Percentiles rank a stretch among this genome's conserved stretches.
Conservation (phyloP, 2,797 vertebrate species). For the Coregonus suidteri region DNA sequence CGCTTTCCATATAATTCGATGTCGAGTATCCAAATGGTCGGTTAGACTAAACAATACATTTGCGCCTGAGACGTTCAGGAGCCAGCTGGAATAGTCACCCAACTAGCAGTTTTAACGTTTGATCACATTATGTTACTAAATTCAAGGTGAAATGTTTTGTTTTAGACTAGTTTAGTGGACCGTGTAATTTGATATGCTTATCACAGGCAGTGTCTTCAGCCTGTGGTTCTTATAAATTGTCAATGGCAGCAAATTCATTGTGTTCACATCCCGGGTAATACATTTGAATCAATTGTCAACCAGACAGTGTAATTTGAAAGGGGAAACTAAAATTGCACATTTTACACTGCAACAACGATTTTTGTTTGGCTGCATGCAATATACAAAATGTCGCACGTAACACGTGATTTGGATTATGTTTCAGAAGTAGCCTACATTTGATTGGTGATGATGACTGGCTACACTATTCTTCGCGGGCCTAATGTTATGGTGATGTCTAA, state of each 20-base stretch:
- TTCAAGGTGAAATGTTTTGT: constrained; percentile 49
- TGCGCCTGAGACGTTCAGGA: constrained; percentile 2
- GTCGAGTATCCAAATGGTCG: too few species aligned
- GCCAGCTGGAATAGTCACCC: background rate
- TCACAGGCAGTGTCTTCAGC: background rate
- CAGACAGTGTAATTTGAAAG: background rate
- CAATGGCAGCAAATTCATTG: background rate
- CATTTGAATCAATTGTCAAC: background rate
- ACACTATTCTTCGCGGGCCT: background rate
- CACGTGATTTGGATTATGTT: background rate
- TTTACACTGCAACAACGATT: background rate
- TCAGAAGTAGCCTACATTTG: background rate
- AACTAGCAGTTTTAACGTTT: background rate
- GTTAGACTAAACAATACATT: constrained; percentile 48
- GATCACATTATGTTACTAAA: background rate
- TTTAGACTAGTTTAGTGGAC: constrained; percentile 47
- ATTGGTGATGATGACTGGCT: background rate
- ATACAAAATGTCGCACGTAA: background rate
- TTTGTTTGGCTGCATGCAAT: constrained; percentile 52
- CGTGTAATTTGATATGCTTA: constrained; percentile 31
- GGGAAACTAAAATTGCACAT: background rate
- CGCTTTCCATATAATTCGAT: too few species aligned
- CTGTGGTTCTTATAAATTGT: background rate
- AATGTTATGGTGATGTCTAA: constrained; percentile 1
- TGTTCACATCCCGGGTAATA: background rate